Percentiles rank a stretch among this genome's conserved stretches.
These are phyloP conservation scores for Camponotus fellah DNA, from an alignment of 2,888 invertebrate species.

Conservation along the genomic window DNA sequence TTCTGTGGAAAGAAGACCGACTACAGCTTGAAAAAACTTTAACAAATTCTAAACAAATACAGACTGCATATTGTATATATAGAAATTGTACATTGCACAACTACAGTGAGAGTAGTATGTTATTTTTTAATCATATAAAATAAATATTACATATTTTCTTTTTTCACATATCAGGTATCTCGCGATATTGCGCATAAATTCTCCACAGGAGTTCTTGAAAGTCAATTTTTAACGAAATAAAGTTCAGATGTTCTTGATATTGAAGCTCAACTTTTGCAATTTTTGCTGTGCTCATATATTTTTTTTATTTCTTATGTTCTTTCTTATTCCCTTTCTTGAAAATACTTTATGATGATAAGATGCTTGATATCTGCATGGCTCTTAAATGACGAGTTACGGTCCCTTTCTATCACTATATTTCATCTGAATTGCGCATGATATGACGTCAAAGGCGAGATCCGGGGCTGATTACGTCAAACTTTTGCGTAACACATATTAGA, in stretches of 20 bases:
- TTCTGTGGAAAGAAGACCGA: not conserved
- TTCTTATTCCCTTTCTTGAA: not conserved
- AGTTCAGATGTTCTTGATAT: not conserved
- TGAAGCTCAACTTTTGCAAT: not conserved
- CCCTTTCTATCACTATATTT: not conserved
- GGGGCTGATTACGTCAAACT: conserved; percentile 12
- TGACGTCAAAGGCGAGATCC: conserved; percentile 39
- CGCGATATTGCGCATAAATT: not conserved
- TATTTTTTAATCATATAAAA: conserved; percentile 16
- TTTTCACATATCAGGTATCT: not conserved
- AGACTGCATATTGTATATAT: not conserved
- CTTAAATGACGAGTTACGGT: not conserved
- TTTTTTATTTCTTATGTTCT: not conserved
- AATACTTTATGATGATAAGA: conserved; percentile 3
- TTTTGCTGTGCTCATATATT: not conserved
- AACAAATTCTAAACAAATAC: not conserved
- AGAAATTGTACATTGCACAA: not conserved
- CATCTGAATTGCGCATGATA: not conserved
- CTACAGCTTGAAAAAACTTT: not conserved
- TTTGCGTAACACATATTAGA: conserved; percentile 5
- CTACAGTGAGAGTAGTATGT: not conserved
- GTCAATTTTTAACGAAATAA: not conserved
- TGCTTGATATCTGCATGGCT: not conserved
- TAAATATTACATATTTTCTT: conserved; percentile 17
- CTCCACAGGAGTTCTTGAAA: not conserved